Percentiles rank a stretch among this genome's conserved stretches.
These are phyloP conservation scores for Sorex araneus DNA, from an alignment of 2,113 vertebrate genomes.

Conservation along the genomic window DNA sequence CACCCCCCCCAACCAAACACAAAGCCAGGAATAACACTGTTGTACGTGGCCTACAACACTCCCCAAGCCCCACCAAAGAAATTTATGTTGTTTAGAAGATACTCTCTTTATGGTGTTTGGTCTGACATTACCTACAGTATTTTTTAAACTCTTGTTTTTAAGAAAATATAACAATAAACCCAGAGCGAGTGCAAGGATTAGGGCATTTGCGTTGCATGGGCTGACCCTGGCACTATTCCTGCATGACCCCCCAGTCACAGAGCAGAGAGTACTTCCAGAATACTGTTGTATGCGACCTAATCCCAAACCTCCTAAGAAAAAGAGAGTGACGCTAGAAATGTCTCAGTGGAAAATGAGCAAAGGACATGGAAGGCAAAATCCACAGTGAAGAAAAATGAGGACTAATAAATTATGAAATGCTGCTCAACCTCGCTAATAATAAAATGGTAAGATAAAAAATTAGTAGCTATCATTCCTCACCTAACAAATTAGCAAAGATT, in stretches of 20 bases:
- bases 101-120: not conserved
- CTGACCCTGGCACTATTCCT: no score
- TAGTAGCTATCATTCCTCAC: conserved; percentile 53
- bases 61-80: not conserved
- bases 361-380: conserved; percentile 52
- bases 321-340: not conserved
- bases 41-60: no score
- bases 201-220: no score
- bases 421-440: conserved; percentile 60
- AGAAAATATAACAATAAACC: no score
- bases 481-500: conserved; percentile 60
- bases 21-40: no score
- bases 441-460: conserved; percentile 69
- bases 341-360: not conserved
- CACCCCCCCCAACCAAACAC: no score
- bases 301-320: not conserved
- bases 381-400: conserved; percentile 60
- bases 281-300: no score
- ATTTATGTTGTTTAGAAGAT: not conserved
- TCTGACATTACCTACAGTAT: not conserved
- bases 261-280: no score
- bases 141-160: no score
- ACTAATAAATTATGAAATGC: conserved; percentile 71
- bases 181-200: no score
- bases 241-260: no score